Base-by-base conservation (phyloP, 2,113 vertebrate species). In the Prionailurus bengalensis region DNA sequence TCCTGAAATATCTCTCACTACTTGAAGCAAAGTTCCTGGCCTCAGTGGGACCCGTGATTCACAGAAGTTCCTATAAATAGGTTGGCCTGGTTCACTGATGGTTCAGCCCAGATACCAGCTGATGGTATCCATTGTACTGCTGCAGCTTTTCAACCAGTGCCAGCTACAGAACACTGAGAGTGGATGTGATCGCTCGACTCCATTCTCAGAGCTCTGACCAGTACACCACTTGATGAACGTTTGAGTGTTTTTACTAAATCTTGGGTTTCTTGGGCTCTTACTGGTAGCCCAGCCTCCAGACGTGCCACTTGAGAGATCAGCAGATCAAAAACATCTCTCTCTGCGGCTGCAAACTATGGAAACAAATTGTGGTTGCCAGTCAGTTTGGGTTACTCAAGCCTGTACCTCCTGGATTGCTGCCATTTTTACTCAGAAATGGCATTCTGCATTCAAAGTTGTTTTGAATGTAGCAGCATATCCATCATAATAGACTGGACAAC, bases 281-380 rank as follows among this genome's bases (percentile, higher is more conserved):
- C 39, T 68, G 87, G 19, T 82, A 66, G 29, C 55, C 36, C 94
- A 73, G 27, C 19, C 55, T 87, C 96, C 55, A 81, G 7, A 12
- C 82, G 36, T 86, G 48, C 65, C 66, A 25, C 15, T 93, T 95
- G 65, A 63, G 92, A 95, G 84, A 65, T 14, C 42, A 39, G 6
- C 11, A 94, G 48, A 85, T 82, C 92, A 76, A 86, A 92, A 91
- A 74, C 25, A 68, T 94, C n/a, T 94, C 17, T 95, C 71, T 89
- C 79, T 91, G 78, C 58, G 33, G 39, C 45, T 83, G 61, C 33
- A 74, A 83, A 79, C 48, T 36, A 10, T 80, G 31, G 82, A 92
- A 95, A 87, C 73, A 89, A 73, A 71, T 93, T 81, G 16, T 10
- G 92, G 21, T 51, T 92, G 55, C 27, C 48, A 91, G 3, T 51